A percentile compares a stretch with the other conserved stretches of the same genome.
Evolutionary conservation across 1,140 invertebrate genomes (phyloP).

Genomic region (Papilio dardanus): DNA sequence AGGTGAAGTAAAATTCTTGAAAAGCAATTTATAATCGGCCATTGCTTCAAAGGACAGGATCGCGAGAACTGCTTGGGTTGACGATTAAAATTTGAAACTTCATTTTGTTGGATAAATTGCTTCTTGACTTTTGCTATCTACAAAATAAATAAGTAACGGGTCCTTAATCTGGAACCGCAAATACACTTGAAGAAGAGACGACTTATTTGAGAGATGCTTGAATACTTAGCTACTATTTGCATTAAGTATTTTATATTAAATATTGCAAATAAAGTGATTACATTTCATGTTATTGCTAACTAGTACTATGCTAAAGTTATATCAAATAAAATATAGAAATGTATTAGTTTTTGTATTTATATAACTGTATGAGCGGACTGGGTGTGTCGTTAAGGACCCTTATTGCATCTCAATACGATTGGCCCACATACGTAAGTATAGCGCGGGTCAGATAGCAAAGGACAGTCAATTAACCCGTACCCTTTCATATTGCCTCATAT

Average conservation of each 20-base stretch:
- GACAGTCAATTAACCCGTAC: slow-evolving; percentile 36
- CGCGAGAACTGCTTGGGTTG: slow-evolving; percentile 57
- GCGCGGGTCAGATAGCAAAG: slow-evolving; percentile 30
- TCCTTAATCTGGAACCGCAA: slow-evolving; percentile 64
- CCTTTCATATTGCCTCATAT: slow-evolving; percentile 31
- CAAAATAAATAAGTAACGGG: slow-evolving; percentile 68
- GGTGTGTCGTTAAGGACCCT: slow-evolving; percentile 3
- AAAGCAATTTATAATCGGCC: slow-evolving; percentile 76
- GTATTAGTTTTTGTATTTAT: neutral
- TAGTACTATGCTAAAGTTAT: too few relatives aligned
- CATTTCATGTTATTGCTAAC: neutral
- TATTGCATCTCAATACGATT: slow-evolving; percentile 32
- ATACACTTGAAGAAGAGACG: slow-evolving; percentile 56
- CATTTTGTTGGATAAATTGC: slow-evolving; percentile 77
- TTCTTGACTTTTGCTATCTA: slow-evolving; percentile 74
- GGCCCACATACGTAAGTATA: slow-evolving; percentile 24
- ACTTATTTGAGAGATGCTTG: slow-evolving; percentile 40
- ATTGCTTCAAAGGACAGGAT: slow-evolving; percentile 70
- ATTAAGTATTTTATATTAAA: neutral
- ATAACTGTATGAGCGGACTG: neutral
- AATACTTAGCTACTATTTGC: neutral
- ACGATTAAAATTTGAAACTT: slow-evolving; percentile 79
- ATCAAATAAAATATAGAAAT: neutral
- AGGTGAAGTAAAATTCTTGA: slow-evolving; percentile 59
- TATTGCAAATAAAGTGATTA: neutral